Evolutionary conservation across 2,797 vertebrate genomes (phyloP).

Genomic region (Poecile montanus): DNA sequence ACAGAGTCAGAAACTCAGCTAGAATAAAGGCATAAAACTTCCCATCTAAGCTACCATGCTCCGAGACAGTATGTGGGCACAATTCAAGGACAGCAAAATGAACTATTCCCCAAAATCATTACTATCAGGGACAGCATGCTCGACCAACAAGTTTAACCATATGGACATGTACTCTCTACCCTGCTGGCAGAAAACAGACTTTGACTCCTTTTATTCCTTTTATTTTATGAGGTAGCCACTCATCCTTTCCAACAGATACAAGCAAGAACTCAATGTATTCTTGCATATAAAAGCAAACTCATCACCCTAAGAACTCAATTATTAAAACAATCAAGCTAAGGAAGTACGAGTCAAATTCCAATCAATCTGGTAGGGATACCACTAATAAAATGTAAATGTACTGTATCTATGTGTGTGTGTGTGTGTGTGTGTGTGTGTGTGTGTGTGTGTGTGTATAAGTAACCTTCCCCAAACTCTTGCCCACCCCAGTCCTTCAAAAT

Average conservation of each 20-base stretch:
- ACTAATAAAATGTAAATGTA: neutral
- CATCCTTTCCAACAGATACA: neutral
- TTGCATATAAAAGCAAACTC: neutral
- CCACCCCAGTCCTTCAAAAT: neutral
- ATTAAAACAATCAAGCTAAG: neutral
- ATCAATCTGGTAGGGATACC: neutral
- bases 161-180: rapidly evolving
- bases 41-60: neutral
- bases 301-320: neutral
- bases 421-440: neutral
- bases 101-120: neutral
- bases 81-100: neutral
- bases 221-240: neutral
- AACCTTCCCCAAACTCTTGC: rapidly evolving
- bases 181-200: neutral
- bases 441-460: neutral
- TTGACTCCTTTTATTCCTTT: neutral
- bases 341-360: neutral
- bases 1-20: neutral
- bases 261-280: neutral
- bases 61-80: neutral
- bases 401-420: rapidly evolving
- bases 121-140: neutral
- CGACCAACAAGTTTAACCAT: neutral
- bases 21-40: neutral